Evolutionary conservation across 2,888 invertebrate genomes (phyloP).

Genomic region (Cryptocephalus primarius): DNA sequence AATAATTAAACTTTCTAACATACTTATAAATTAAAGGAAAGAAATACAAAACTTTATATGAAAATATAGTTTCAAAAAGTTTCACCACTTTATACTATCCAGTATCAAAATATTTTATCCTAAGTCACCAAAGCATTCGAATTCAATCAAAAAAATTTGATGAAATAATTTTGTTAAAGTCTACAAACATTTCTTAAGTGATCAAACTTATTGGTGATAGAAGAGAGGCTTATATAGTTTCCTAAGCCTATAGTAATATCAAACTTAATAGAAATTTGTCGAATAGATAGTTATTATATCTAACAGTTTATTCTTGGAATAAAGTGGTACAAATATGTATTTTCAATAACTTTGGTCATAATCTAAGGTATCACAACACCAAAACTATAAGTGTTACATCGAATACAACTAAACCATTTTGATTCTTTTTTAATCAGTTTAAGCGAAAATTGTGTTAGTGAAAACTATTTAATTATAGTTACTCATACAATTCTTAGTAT

Average conservation of each 20-base stretch:
- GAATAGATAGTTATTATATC: neutral
- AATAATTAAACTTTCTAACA: neutral
- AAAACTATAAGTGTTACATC: conserved; percentile 12
- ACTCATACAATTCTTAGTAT: neutral
- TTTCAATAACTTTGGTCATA: conserved; percentile 15
- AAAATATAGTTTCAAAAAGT: neutral
- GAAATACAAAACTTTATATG: neutral
- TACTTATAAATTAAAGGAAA: neutral
- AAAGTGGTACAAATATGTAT: neutral
- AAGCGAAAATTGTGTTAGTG: conserved; percentile 10
- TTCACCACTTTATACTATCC: neutral
- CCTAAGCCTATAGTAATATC: neutral
- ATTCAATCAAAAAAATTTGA: no score
- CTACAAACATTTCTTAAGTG: no score
- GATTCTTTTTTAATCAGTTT: conserved; percentile 2
- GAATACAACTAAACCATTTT: neutral
- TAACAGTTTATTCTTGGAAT: neutral
- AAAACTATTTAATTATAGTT: conserved; percentile 8
- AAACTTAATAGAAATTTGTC: neutral
- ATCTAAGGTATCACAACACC: conserved; percentile 22
- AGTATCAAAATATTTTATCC: neutral
- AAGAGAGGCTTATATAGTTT: neutral
- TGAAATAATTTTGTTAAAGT: no score
- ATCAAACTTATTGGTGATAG: no score
- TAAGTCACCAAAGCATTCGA: neutral